Evolutionary conservation across 2,797 vertebrate species (phyloP), one percentile per base, ranked within the genome.

Genomic region (Characodon lateralis): DNA sequence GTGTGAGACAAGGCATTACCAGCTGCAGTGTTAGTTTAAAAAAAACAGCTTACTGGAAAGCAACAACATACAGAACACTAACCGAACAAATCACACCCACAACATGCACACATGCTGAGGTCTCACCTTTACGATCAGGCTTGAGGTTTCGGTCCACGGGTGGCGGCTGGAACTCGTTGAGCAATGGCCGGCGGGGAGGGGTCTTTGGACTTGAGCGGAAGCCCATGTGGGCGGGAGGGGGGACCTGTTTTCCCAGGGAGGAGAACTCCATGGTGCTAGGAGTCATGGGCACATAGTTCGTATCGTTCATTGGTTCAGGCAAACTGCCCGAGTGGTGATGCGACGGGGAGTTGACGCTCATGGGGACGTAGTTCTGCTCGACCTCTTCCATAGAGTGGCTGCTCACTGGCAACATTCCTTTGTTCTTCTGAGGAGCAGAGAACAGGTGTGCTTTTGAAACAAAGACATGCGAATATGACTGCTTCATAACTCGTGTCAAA

Each of bases 241-340:
- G 98, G 5, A 99, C 98, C 95, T 99, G 98, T 93, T 98, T 99
- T 78, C 98, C 98, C 94, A 99, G 95, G 6, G 97, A 96, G 13
- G 98, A 96, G 94, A 99, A 99, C 93, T 99, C 98, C 93, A 97
- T 96, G 0, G 96, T 97, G 93, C 98, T 96, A 0, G 98, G 98
- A 41, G 98, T 99, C 98, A 99, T 99, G 78, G 98, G 97, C 75
- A 99, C 97, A 43, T 99, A 99, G 94, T 99, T 99, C 77, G 97
- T 94, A 92, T 99, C 98, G 78, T 97, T 96, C 78, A 97, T 95
- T 51, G 96, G 96, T 91, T 99, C 98, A 0, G 96, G 94, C 82
- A 97, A 95, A 92, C 96, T 98, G 94, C 96, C 95, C 50, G 98
- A 97, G 91, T 96, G 98, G 77, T 98, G 97, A 83, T 98, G 96